Conservation (phyloP, 2,113 vertebrate genomes). For the Ailuropoda melanoleuca region DNA sequence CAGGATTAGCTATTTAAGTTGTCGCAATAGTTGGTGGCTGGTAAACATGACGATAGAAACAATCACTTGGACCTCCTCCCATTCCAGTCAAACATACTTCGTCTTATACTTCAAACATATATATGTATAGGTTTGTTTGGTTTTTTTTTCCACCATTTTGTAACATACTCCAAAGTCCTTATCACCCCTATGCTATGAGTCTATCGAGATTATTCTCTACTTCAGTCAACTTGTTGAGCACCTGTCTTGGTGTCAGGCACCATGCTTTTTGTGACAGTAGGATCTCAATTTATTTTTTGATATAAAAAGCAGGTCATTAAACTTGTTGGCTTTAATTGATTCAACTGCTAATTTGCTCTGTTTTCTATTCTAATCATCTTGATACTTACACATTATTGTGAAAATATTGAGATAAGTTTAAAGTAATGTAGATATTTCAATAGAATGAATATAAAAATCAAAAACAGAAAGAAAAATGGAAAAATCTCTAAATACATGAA, state of each 20-base stretch:
- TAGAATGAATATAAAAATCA: background rate
- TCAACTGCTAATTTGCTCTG: background rate
- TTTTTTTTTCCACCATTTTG: background rate
- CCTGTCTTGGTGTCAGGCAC: background rate
- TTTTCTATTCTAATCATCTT: background rate
- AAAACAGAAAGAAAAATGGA: background rate
- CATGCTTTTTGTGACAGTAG: background rate
- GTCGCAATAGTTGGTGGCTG: background rate
- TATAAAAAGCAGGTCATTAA: background rate
- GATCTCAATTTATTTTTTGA: background rate
- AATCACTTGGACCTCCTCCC: background rate
- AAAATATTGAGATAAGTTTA: conserved; percentile 3
- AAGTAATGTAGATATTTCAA: background rate
- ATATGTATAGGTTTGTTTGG: background rate
- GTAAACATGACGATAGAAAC: background rate
- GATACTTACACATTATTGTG: background rate
- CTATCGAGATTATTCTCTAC: background rate
- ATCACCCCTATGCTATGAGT: background rate
- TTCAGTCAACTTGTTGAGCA: background rate
- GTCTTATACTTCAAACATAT: background rate
- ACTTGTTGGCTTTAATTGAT: background rate
- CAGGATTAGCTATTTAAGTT: background rate
- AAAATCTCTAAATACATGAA: background rate
- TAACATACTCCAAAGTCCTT: background rate
- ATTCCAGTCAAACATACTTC: background rate